Evolutionary conservation across 2,888 invertebrate species (phyloP), one percentile per base, ranked within the genome.

Genomic region (Cephus pygmeus): DNA sequence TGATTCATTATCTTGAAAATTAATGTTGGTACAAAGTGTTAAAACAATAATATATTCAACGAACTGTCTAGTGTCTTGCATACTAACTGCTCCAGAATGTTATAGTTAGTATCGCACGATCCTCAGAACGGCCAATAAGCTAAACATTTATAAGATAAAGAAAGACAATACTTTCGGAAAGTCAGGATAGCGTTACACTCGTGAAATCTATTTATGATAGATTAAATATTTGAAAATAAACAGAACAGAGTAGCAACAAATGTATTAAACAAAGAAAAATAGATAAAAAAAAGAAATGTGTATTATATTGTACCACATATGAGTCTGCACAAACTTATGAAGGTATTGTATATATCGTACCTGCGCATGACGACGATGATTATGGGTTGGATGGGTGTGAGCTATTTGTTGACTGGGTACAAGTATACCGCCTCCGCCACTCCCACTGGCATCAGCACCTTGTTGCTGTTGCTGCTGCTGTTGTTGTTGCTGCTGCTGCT

Each of bases 371-470:
- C 89, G 86, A 85, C 88, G 87, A 77, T 88, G 89, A 76, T 85
- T 84, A 80, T 89, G 88, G 69, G 88, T 84, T 75, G 90, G 92
- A 90, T 94, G 94, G 84, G 94, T 92, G 90, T 94, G 94, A 34
- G 93, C 93, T 88, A 94, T 92, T 90, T 94, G 92, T 79, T 94
- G 93, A 88, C 93, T 93, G 83, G 94, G 92, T 92, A 93, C 93
- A 83, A 88, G 82, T 83, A 88, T 87, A 75, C 88, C 89, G 79
- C 83, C 86, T 80, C 87, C 87, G 82, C 82, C 87, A 78, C 86
- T 86, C 81, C 85, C 83, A 77, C 85, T 84, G 75, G 86, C 83
- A 75, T 85, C 86, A 80, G 81, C 82, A 78, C 88, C 88, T 78
- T 90, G 90, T 75, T 89, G 90, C 75, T 86, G 85, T 80, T 85